Conservation (phyloP, 1,140 invertebrate species). For the Thereuonema tuberculata region DNA sequence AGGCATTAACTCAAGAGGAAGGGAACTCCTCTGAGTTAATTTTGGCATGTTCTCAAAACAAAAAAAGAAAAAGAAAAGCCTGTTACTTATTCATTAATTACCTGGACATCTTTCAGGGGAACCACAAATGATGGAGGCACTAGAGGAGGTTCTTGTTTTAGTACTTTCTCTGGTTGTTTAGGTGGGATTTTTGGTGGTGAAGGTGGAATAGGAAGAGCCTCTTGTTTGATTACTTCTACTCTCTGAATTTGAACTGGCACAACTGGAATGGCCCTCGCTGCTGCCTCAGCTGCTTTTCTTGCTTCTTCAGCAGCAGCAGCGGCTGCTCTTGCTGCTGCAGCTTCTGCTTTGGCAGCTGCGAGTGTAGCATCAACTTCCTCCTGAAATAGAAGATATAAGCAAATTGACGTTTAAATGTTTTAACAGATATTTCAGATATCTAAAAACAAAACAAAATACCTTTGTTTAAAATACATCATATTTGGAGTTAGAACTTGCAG, state of each 20-base stretch:
- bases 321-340: constrained; percentile 34
- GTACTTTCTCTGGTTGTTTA: constrained; percentile 21
- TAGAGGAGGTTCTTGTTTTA: constrained; percentile 23
- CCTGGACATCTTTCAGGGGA: constrained; percentile 43
- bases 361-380: constrained; percentile 31
- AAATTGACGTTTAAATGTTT: background rate
- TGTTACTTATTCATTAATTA: too few species aligned
- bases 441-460: too few species aligned
- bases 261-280: constrained; percentile 20
- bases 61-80: too few species aligned
- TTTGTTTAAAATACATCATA: too few species aligned
- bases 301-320: constrained; percentile 39
- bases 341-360: constrained; percentile 34
- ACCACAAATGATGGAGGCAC: constrained; percentile 42
- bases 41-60: too few species aligned
- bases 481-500: too few species aligned
- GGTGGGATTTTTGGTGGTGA: background rate
- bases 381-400: constrained; percentile 18
- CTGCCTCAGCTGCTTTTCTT: constrained; percentile 32
- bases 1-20: too few species aligned
- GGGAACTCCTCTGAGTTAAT: too few species aligned
- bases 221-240: background rate
- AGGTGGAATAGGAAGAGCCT: background rate
- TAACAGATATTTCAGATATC: background rate
- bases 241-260: background rate